A percentile compares a stretch with the other conserved stretches of the same genome.
These are phyloP conservation scores for Drosophila leontia DNA, from an alignment of 1,140 invertebrate genomes.

Conservation along the genomic window DNA sequence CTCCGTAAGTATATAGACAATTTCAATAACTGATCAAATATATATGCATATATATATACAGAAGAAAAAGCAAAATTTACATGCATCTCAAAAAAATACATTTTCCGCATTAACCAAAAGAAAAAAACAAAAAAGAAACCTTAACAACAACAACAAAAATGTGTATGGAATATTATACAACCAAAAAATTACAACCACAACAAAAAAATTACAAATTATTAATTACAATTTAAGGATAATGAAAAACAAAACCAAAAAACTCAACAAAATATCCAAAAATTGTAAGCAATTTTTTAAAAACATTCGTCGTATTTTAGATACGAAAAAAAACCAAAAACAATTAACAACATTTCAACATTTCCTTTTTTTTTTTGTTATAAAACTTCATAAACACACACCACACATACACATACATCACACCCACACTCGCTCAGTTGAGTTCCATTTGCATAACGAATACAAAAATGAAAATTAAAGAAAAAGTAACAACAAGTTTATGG, in stretches of 20 bases:
- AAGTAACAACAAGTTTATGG: slow-evolving; percentile 45
- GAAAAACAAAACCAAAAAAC: slow-evolving; percentile 5
- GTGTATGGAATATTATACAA: slow-evolving; percentile 33
- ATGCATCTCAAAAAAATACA: slow-evolving; percentile 74
- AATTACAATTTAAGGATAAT: slow-evolving; percentile 27
- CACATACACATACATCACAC: slow-evolving; percentile 5
- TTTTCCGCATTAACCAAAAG: slow-evolving; percentile 69
- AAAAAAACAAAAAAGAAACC: slow-evolving; percentile 35
- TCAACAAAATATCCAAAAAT: slow-evolving; percentile 49
- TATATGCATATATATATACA: slow-evolving; percentile 47
- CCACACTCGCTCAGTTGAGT: slow-evolving; percentile 31
- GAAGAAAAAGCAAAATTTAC: slow-evolving; percentile 63
- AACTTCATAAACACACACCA: slow-evolving; percentile 6
- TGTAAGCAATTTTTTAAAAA: slow-evolving; percentile 77
- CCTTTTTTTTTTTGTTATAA: slow-evolving; percentile 41
- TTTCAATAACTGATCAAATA: slow-evolving; percentile 69
- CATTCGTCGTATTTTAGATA: slow-evolving; percentile 74
- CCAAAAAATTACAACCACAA: slow-evolving; percentile 18
- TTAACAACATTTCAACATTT: slow-evolving; percentile 25
- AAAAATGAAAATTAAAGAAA: slow-evolving; percentile 27
- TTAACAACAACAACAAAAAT: slow-evolving; percentile 45
- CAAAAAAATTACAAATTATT: slow-evolving; percentile 19
- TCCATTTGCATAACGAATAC: slow-evolving; percentile 59
- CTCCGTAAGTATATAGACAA: slow-evolving; percentile 65
- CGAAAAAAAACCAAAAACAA: slow-evolving; percentile 18